phyloP scores from a whole-genome alignment of 1,140 invertebrate genomes.

The Trichonephila inaurata region DNA sequence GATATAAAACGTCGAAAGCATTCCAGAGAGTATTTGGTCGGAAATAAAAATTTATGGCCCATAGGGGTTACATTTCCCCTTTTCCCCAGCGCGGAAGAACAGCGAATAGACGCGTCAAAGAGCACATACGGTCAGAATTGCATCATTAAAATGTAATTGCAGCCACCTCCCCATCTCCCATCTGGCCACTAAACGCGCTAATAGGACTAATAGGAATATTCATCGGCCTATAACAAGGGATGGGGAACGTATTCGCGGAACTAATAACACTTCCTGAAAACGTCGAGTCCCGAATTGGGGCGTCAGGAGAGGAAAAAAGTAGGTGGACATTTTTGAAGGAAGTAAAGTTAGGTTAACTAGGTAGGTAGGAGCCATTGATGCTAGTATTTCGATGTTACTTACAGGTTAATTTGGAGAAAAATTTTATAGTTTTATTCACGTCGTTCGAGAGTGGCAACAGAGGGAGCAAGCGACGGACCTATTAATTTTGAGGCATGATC shows the following conservation, averaged over 20 bases:
- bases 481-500: no score
- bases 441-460: no score
- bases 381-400: no score
- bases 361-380: no score
- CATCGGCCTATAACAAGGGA: conserved; percentile 13
- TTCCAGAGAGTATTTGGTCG: background rate
- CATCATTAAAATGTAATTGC: conserved; percentile 50
- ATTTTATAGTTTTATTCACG: no score
- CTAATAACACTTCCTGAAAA: background rate
- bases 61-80: background rate
- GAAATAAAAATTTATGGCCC: conserved; percentile 30
- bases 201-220: conserved; percentile 42
- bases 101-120: background rate
- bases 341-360: no score
- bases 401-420: no score
- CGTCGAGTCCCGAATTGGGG: background rate
- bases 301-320: background rate
- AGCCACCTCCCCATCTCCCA: background rate
- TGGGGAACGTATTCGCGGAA: background rate
- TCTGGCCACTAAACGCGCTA: conserved; percentile 35
- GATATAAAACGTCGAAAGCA: conserved; percentile 3
- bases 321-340: background rate
- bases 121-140: conserved; percentile 28
- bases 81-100: background rate
- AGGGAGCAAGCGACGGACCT: no score